These are phyloP conservation scores for Musca domestica DNA, from an alignment of 1,140 invertebrate species.

Conservation along the genomic window DNA sequence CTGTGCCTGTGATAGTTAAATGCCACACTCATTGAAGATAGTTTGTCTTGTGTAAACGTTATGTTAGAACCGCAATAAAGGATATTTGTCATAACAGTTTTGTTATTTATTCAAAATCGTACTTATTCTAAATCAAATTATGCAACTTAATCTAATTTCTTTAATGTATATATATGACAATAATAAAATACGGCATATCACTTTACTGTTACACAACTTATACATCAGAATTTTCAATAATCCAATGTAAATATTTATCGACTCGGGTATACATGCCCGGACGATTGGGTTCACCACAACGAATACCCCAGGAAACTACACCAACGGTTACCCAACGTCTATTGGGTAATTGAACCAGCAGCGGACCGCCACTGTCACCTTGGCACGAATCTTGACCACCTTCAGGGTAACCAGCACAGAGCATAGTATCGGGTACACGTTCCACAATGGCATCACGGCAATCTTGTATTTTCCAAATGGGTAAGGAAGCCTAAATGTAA, in stretches of 20 bases:
- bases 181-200: too few relatives aligned
- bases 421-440: conserved; percentile 62
- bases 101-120: neutral
- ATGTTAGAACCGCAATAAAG: neutral
- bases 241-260: conserved; percentile 71
- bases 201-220: conserved; percentile 11
- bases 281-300: conserved; percentile 65
- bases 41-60: too few relatives aligned
- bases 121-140: too few relatives aligned
- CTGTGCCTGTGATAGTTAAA: too few relatives aligned
- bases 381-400: conserved; percentile 79
- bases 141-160: too few relatives aligned
- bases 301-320: conserved; percentile 76
- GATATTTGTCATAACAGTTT: neutral
- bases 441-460: conserved; percentile 66
- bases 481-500: conserved; percentile 63
- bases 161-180: too few relatives aligned
- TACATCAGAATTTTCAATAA: conserved; percentile 62
- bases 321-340: conserved; percentile 76
- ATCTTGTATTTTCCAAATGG: conserved; percentile 73
- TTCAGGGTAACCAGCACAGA: conserved; percentile 71
- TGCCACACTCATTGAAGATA: too few relatives aligned
- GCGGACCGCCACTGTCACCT: conserved; percentile 82
- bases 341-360: conserved; percentile 67
- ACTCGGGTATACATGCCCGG: conserved; percentile 74